Evolutionary conservation across 1,140 invertebrate genomes (phyloP), one percentile per base, ranked within the genome.

Genomic region (Drosophila miranda): DNA sequence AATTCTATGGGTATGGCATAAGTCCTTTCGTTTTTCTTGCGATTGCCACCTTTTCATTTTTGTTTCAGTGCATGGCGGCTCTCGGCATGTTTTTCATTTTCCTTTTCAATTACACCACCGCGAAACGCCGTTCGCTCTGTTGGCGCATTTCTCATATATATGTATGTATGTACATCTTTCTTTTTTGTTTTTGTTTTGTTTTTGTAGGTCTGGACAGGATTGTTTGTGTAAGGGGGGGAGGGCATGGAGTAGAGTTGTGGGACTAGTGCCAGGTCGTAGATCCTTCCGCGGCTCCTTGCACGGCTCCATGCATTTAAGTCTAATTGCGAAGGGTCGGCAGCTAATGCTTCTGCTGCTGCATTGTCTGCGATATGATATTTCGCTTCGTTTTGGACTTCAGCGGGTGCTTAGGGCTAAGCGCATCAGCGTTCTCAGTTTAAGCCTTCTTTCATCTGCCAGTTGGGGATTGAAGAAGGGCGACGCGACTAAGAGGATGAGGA

Each of bases 71-170:
- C 42, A 58, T 64, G 46, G 11, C 71, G 58, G 79, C 75, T 64
- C 62, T 69, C 77, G 81, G 81, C 77, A 67, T 68, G 74, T 51
- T 86, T 84, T 86, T 80, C 81, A 86, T 86, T 86, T 87, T 81
- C 82, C 62, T 84, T 86, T 86, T 86, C 81, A 86, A 86, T 86
- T 86, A 86, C 82, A 60, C 52, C 62, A 66, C 61, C 62, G 63
- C 64, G 74, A 63, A 38, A 38, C 11, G 34, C 11, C 34, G 34
- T 38, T 38, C 69, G 59, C 75, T 78, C 81, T 75, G 77, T 86
- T 84, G 81, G 77, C 68, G 77, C 70, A 54, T 84, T 87, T 86
- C 50, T 11, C 50, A 28, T 75, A 68, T 73, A 59, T 45, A 58
- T 48, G 19, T 16, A 8, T 58, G 42, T 28, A n/a, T 50, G 6